phyloP scores from a whole-genome alignment of 2,797 vertebrate species.

The Hippopotamyrus pictus region DNA sequence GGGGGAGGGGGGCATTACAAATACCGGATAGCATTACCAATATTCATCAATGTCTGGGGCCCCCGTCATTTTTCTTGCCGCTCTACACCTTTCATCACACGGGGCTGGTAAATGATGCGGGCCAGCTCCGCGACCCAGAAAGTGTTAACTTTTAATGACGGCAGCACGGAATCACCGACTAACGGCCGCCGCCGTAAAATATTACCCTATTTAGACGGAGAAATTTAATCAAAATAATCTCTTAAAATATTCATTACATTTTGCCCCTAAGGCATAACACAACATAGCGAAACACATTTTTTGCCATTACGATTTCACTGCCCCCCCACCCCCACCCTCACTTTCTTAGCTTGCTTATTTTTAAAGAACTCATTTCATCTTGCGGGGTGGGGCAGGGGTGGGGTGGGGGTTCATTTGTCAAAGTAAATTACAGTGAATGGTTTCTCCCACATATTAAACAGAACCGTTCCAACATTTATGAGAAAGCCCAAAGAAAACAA shows the following conservation, averaged over 20 bases:
- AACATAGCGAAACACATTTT: conserved; percentile 65
- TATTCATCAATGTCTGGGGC: conserved; percentile 93
- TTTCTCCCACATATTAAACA: conserved; percentile 53
- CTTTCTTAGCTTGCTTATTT: conserved; percentile 55
- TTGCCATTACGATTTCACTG: conserved; percentile 45
- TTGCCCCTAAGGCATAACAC: conserved; percentile 66
- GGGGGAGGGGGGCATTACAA: conserved; percentile 78
- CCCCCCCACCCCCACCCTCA: background rate
- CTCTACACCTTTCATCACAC: conserved; percentile 79
- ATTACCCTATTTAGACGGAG: conserved; percentile 76
- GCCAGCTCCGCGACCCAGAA: conserved; percentile 56
- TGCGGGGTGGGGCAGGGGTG: conserved; percentile 52
- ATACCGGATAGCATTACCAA: conserved; percentile 86
- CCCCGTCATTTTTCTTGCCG: conserved; percentile 78
- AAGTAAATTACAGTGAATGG: conserved; percentile 64
- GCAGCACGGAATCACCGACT: conserved; percentile 53
- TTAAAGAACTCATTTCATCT: conserved; percentile 68
- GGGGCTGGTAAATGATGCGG: conserved; percentile 77
- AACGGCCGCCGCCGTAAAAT: conserved; percentile 72
- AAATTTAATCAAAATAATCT: conserved; percentile 82
- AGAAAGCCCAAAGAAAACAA: conserved; percentile 29
- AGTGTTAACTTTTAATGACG: conserved; percentile 82
- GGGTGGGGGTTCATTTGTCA: conserved; percentile 63
- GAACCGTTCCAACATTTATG: conserved; percentile 63
- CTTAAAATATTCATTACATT: conserved; percentile 80